Conservation (phyloP, 2,888 invertebrate species). For the Clistopyga incitator region DNA sequence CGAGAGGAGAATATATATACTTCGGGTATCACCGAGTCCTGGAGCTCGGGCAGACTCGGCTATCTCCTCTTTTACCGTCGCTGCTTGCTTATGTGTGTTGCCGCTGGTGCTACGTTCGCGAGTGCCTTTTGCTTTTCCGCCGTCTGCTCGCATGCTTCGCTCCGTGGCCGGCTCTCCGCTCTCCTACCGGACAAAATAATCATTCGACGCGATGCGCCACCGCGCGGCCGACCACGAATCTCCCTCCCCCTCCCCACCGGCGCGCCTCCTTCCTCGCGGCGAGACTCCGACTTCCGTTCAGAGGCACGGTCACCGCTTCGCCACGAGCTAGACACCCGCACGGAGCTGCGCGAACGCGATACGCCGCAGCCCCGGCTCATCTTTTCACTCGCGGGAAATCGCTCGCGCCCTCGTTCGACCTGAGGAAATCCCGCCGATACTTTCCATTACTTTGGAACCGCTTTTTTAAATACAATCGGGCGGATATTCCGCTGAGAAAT, state of each 20-base stretch:
- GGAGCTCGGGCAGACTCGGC: conserved; percentile 57
- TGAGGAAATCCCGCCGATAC: conserved; percentile 67
- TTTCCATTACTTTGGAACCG: background rate
- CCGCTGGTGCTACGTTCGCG: conserved; percentile 16
- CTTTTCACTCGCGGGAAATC: conserved; percentile 72
- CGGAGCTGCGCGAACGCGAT: conserved; percentile 45
- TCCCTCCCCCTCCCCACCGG: conserved; percentile 72
- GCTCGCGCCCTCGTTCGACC: conserved; percentile 80
- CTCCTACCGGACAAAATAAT: conserved; percentile 16
- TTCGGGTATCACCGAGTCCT: conserved; percentile 61
- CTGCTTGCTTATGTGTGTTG: conserved; percentile 36
- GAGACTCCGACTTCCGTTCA: conserved; percentile 72
- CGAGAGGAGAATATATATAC: conserved; percentile 51
- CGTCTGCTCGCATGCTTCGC: conserved; percentile 8
- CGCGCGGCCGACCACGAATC: conserved; percentile 79
- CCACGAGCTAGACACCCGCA: conserved; percentile 63
- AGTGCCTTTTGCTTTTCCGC: conserved; percentile 45
- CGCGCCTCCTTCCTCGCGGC: conserved; percentile 32
- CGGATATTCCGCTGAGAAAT: background rate
- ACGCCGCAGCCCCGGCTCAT: conserved; percentile 39
- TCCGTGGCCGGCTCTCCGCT: conserved; percentile 25
- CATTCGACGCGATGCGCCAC: conserved; percentile 78
- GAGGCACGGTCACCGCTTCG: conserved; percentile 77
- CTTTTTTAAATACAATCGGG: too few relatives aligned
- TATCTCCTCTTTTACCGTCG: conserved; percentile 50